Percentiles rank a stretch among this genome's conserved stretches.
Evolutionary conservation across 2,888 invertebrate genomes (phyloP).

Genomic region (Lithophane leautieri): DNA sequence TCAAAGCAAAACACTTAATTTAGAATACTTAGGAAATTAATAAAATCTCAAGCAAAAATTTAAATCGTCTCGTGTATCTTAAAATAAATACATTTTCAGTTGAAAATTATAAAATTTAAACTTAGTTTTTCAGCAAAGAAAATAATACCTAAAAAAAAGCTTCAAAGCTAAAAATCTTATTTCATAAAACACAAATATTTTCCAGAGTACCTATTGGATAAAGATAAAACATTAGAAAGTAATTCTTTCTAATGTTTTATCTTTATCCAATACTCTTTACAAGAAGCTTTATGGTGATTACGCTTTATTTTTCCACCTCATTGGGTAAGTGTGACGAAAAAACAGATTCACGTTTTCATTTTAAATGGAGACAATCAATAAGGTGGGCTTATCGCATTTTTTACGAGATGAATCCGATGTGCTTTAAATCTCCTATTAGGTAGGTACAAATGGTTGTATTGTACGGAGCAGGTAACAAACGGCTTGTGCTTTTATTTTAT

Average conservation of each 20-base stretch:
- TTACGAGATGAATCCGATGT: slow-evolving; percentile 83
- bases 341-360: slow-evolving; percentile 83
- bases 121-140: background rate
- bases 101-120: background rate
- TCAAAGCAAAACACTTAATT: background rate
- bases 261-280: slow-evolving; percentile 59
- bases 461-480: slow-evolving; percentile 78
- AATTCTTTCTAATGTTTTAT: slow-evolving; percentile 61
- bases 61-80: background rate
- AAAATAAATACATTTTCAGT: background rate
- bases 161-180: slow-evolving; percentile 16
- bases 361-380: slow-evolving; percentile 87
- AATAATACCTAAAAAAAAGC: background rate
- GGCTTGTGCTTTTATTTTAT: slow-evolving; percentile 70
- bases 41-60: background rate
- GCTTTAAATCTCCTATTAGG: slow-evolving; percentile 84
- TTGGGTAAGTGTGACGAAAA: slow-evolving; percentile 80
- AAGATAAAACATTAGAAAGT: too few relatives aligned
- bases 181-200: slow-evolving; percentile 29
- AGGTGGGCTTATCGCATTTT: slow-evolving; percentile 84
- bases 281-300: slow-evolving; percentile 63
- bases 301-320: slow-evolving; percentile 78
- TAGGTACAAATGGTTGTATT: slow-evolving; percentile 83
- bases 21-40: background rate
- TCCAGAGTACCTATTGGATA: slow-evolving; percentile 57